phyloP scores from a whole-genome alignment of 1,140 invertebrate genomes.

The Nephila pilipes region DNA sequence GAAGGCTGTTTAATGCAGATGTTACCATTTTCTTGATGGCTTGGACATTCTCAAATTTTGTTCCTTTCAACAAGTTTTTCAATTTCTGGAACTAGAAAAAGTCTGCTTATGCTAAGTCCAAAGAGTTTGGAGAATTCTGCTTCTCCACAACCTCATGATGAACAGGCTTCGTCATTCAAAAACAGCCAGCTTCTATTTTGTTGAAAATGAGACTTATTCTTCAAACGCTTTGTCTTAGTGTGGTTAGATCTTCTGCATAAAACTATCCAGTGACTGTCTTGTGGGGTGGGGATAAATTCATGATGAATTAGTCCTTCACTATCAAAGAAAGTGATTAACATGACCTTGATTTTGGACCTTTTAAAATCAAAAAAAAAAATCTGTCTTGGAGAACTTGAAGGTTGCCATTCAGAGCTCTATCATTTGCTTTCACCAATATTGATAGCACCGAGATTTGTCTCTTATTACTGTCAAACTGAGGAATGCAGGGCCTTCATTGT shows the following conservation, averaged over 20 bases:
- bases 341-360: too few species aligned
- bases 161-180: background rate
- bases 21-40: background rate
- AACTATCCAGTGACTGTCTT: background rate
- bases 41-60: slow-evolving; percentile 40
- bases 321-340: background rate
- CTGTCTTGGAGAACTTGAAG: too few species aligned
- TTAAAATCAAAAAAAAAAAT: too few species aligned
- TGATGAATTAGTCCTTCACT: slow-evolving; percentile 30
- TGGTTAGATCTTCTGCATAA: slow-evolving; percentile 9
- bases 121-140: slow-evolving; percentile 13
- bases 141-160: slow-evolving; percentile 10
- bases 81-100: slow-evolving; percentile 13
- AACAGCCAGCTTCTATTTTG: slow-evolving; percentile 43
- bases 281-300: slow-evolving; percentile 24
- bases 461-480: too few species aligned
- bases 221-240: background rate
- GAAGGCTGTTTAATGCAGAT: slow-evolving; percentile 22
- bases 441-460: too few species aligned
- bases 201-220: slow-evolving; percentile 37
- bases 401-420: too few species aligned
- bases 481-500: too few species aligned
- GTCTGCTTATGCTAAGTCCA: too few species aligned
- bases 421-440: too few species aligned
- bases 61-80: slow-evolving; percentile 3